These are phyloP conservation scores for Eueides isabella DNA, from an alignment of 1,140 invertebrate species.

Conservation along the genomic window DNA sequence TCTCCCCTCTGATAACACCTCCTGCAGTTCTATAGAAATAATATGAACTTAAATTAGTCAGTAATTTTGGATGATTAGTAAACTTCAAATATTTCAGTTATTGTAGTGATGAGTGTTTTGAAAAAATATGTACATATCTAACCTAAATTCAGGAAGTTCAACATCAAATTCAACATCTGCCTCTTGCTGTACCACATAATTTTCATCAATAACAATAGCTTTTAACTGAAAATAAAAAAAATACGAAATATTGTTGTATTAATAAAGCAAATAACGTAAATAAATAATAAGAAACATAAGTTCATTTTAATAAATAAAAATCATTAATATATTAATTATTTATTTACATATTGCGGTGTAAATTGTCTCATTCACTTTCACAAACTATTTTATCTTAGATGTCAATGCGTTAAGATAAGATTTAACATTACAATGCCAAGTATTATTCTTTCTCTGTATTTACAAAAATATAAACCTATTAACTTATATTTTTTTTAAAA, in stretches of 20 bases:
- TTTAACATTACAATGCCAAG: not conserved
- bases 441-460: not conserved
- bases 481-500: not conserved
- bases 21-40: constrained; percentile 86
- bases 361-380: not conserved
- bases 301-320: not conserved
- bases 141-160: constrained; percentile 96
- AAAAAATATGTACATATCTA: constrained; percentile 22
- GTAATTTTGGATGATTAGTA: not conserved
- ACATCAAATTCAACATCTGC: constrained; percentile 94
- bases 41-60: not conserved
- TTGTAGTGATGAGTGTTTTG: not conserved
- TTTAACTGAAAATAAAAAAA: constrained; percentile 88
- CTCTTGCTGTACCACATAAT: constrained; percentile 89
- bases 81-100: not conserved
- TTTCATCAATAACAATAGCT: constrained; percentile 91
- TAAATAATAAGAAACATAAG: not conserved
- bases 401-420: not conserved
- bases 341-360: not conserved
- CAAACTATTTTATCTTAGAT: not conserved
- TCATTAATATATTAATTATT: not conserved
- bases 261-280: not conserved
- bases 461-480: not conserved
- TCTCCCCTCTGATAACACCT: constrained; percentile 87
- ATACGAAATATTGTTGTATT: not conserved